Conservation (phyloP, 2,888 invertebrate genomes). For the Pachymerium ferrugineum region DNA sequence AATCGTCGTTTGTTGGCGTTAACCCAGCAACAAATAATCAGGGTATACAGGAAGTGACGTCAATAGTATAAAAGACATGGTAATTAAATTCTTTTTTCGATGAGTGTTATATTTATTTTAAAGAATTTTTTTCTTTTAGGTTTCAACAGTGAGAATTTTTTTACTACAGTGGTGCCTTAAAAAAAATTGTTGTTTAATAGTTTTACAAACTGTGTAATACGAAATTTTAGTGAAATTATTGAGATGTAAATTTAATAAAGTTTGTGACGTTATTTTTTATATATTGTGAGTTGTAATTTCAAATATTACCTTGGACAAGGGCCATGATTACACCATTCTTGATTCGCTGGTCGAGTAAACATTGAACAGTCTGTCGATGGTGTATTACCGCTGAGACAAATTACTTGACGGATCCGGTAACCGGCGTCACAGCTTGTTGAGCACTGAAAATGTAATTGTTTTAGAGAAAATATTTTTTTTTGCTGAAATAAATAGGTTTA, state of each 20-base stretch:
- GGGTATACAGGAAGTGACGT: background rate
- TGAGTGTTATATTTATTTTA: background rate
- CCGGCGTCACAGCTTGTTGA: background rate
- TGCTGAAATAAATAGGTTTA: background rate
- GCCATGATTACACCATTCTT: background rate
- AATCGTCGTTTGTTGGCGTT: conserved; percentile 83
- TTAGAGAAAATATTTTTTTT: background rate
- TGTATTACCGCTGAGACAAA: background rate
- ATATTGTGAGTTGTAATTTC: background rate
- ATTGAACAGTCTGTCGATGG: background rate
- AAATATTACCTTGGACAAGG: background rate
- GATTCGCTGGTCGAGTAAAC: background rate
- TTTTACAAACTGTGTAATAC: background rate
- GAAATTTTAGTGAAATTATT: background rate
- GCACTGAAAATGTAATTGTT: background rate
- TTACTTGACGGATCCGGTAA: background rate
- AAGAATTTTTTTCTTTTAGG: background rate
- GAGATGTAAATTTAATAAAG: background rate
- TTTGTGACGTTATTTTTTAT: background rate
- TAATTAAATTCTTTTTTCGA: background rate
- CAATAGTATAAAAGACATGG: background rate
- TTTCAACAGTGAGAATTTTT: background rate
- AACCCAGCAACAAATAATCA: conserved; percentile 54
- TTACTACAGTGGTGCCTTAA: background rate
- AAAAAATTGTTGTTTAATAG: background rate